These are phyloP conservation scores for Sorex araneus DNA, from an alignment of 2,113 vertebrate species.

Conservation along the genomic window DNA sequence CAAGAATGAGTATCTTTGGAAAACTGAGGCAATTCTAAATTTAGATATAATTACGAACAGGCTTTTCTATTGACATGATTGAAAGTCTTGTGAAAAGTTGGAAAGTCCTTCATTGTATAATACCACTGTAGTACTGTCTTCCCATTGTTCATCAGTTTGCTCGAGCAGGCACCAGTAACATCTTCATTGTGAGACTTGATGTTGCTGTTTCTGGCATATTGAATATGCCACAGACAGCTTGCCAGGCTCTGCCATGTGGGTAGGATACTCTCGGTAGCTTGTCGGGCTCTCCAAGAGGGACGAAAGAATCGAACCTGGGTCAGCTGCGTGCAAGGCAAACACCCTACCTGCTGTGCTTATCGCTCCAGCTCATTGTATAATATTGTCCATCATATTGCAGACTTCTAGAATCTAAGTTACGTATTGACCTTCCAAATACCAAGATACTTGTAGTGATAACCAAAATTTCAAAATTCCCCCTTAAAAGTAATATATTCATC, in stretches of 20 bases:
- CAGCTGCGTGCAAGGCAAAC: no score
- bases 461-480: not conserved
- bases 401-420: not conserved
- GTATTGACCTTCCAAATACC: not conserved
- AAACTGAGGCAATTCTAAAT: slow-evolving; percentile 32
- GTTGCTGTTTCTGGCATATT: no score
- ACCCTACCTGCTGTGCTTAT: no score
- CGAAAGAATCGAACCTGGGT: no score
- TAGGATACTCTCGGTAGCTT: no score
- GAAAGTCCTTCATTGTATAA: not conserved
- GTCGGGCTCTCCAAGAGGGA: no score
- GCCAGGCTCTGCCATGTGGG: no score
- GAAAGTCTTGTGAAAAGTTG: not conserved
- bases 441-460: not conserved
- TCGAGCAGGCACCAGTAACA: no score
- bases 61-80: slow-evolving; percentile 1
- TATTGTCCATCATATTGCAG: not conserved
- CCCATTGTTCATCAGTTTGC: no score
- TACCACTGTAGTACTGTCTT: no score
- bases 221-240: no score
- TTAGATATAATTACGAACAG: not conserved
- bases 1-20: not conserved
- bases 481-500: not conserved
- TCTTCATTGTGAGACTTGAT: no score
- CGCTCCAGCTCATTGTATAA: not conserved